Conservation (phyloP, 2,797 vertebrate genomes). For the Danio aesculapii region DNA sequence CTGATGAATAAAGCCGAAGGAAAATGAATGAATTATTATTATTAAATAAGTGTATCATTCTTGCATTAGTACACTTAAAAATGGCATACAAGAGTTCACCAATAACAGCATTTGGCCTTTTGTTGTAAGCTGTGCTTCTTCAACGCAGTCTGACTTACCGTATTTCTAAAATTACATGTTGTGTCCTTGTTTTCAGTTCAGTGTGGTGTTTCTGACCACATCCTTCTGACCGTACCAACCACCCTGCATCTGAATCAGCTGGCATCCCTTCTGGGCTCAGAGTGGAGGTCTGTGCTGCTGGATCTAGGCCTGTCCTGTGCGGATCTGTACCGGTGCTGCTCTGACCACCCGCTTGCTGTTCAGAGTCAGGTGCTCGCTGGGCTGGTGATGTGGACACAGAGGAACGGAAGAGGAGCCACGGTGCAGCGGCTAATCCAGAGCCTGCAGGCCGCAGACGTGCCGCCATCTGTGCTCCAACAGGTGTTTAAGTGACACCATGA, state of each 20-base stretch:
- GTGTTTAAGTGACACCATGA: conserved; percentile 71
- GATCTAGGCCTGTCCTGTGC: conserved; percentile 84
- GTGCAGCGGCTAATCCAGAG: conserved; percentile 76
- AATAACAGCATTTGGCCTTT: not conserved
- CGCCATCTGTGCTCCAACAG: conserved; percentile 79
- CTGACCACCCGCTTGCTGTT: conserved; percentile 79
- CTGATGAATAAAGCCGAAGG: too few species aligned
- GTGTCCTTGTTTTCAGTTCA: conserved; percentile 65
- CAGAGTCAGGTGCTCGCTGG: conserved; percentile 86
- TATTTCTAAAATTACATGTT: not conserved
- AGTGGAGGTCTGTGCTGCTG: conserved; percentile 87
- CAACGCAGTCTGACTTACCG: not conserved
- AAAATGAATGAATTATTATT: too few species aligned
- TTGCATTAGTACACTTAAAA: too few species aligned
- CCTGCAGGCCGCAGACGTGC: conserved; percentile 77
- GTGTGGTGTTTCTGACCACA: conserved; percentile 63
- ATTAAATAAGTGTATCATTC: too few species aligned
- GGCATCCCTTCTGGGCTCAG: conserved; percentile 80
- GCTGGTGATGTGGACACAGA: conserved; percentile 87
- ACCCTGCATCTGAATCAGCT: conserved; percentile 87
- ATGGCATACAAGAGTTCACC: too few species aligned
- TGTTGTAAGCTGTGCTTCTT: not conserved
- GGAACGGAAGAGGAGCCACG: conserved; percentile 82
- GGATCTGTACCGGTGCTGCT: conserved; percentile 87
- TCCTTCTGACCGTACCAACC: conserved; percentile 81